Conservation (phyloP, 2,113 vertebrate genomes). For the Xenopus tropicalis region DNA sequence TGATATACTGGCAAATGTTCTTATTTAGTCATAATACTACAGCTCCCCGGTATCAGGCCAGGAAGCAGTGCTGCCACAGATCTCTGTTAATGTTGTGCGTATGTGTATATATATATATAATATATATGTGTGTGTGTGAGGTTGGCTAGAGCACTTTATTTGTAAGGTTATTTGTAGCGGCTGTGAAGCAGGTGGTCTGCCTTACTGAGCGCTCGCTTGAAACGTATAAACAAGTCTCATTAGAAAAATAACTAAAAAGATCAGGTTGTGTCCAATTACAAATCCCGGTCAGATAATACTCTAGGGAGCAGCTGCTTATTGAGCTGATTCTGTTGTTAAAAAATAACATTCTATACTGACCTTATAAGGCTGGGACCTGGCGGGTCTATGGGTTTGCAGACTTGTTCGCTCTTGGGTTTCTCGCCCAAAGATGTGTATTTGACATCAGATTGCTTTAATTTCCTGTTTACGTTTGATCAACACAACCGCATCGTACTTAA, state of each 20-base stretch:
- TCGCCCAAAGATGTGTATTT: not conserved
- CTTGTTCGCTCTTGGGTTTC: not conserved
- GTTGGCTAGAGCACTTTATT: not conserved
- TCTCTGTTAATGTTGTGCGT: too few relatives aligned
- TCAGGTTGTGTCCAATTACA: constrained; percentile 21
- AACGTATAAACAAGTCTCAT: constrained; percentile 21
- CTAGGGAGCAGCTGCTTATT: constrained; percentile 9
- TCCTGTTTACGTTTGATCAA: constrained; percentile 36
- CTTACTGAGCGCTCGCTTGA: constrained; percentile 14
- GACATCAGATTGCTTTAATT: constrained; percentile 19
- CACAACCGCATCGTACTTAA: constrained; percentile 6
- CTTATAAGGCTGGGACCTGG: constrained; percentile 4
- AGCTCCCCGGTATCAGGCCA: too few relatives aligned
- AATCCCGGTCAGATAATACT: constrained; percentile 12
- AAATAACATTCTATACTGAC: constrained; percentile 4
- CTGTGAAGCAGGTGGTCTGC: constrained; percentile 23
- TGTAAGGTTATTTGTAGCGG: too few relatives aligned
- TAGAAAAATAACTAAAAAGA: constrained; percentile 25
- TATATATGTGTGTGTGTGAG: not conserved
- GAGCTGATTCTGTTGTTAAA: constrained; percentile 3
- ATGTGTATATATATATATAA: too few relatives aligned
- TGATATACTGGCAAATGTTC: too few relatives aligned
- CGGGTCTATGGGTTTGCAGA: not conserved
- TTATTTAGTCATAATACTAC: too few relatives aligned
- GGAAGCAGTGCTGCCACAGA: too few relatives aligned